Base-by-base conservation (phyloP, 2,888 invertebrate species). In the Orchestes rusci region DNA sequence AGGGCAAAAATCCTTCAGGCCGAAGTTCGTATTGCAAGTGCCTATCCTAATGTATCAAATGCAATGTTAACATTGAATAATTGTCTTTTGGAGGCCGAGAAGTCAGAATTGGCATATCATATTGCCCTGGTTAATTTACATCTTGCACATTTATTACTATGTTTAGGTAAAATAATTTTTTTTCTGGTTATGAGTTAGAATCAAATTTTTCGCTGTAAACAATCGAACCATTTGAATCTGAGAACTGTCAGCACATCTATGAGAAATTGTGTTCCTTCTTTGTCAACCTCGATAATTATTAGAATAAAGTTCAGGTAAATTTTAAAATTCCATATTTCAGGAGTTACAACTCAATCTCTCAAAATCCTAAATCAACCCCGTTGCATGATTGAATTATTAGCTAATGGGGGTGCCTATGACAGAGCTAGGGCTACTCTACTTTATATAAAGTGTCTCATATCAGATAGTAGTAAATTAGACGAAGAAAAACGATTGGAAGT, bases 321-420 rank as follows among this genome's bases (percentile, higher is more conserved):
- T n/a, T n/a, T n/a, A n/a, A n/a, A n/a, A n/a, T n/a, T n/a, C n/a
- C n/a, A n/a, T n/a, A n/a, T n/a, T n/a, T n/a, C 17, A 50, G 82
- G 81, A 15, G 76, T 88, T 69, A 79, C 86, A 0, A 76, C 77
- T 49, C 87, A 88, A 64, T 88, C 90, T 0, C 66, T 87, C 43
- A 71, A 74, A 50, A 70, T 86, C 8, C 74, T 86, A 1, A 79
- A 84, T 12, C 35, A 48, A 12, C 45, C 47, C 53, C 56, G 58
- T 42, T 63, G 62, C 47, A 54, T 65, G 43, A 51, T 51, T 10
- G 50, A 51, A 77, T 82, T 42, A 73, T 75, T 90, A 63, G 80
- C 87, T 1, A 86, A 91, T 60, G 91, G 91, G 1, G 84, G 85
- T 12, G 73, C 79, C 16, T 87, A 82, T 57, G 91, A 93, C 64